phyloP scores from a whole-genome alignment of 2,888 invertebrate species.

The Sarcophaga subvicina region DNA sequence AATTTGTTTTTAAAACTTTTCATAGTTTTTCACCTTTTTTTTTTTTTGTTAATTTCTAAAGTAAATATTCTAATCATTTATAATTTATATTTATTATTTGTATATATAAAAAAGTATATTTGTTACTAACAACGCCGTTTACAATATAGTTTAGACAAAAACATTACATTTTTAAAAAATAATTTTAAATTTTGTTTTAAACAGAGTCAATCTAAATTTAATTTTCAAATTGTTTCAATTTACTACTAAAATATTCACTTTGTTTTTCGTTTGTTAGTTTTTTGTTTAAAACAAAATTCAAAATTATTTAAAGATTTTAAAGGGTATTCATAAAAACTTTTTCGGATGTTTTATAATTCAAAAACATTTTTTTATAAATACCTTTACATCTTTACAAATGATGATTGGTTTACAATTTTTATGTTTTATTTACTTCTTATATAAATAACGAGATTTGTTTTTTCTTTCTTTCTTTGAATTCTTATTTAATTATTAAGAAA shows the following conservation, averaged over 20 bases:
- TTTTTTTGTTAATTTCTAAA: slow-evolving; percentile 34
- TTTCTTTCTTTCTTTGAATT: background rate
- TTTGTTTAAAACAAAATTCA: background rate
- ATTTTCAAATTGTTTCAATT: background rate
- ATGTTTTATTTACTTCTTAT: background rate
- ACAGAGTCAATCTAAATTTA: background rate
- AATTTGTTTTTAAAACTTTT: slow-evolving; percentile 26
- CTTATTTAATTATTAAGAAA: background rate
- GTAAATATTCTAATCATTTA: background rate
- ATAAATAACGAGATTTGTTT: slow-evolving; percentile 12
- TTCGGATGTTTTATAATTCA: too few relatives aligned
- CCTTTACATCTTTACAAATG: too few relatives aligned
- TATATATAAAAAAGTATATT: background rate
- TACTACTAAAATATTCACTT: background rate
- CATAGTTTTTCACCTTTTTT: slow-evolving; percentile 24
- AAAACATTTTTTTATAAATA: too few relatives aligned
- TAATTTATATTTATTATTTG: background rate
- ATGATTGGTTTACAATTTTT: too few relatives aligned
- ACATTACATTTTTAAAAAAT: too few relatives aligned
- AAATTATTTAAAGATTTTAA: background rate
- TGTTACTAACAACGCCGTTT: slow-evolving; percentile 15
- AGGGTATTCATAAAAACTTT: too few relatives aligned
- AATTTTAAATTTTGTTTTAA: background rate
- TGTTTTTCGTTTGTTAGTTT: background rate
- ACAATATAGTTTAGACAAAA: background rate